These are phyloP conservation scores for Amblyjoppa proteus DNA, from an alignment of 2,888 invertebrate genomes.

Conservation along the genomic window DNA sequence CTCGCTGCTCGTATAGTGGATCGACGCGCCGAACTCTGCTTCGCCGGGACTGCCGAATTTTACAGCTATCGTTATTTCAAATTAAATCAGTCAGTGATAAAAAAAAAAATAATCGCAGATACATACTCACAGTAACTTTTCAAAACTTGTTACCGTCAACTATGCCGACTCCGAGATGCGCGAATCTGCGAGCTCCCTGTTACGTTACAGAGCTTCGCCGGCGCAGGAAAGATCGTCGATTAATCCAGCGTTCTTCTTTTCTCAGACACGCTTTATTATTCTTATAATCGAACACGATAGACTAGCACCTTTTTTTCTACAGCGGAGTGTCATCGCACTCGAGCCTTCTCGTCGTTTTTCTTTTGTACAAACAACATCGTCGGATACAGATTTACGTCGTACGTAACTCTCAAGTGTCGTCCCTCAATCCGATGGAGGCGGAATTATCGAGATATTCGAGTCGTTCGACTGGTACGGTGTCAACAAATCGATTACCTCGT, in stretches of 20 bases:
- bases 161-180: background rate
- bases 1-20: background rate
- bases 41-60: background rate
- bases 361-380: constrained; percentile 51
- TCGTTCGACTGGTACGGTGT: constrained; percentile 2
- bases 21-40: background rate
- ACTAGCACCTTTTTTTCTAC: constrained; percentile 37
- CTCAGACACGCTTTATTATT: constrained; percentile 34
- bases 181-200: background rate
- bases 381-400: constrained; percentile 34
- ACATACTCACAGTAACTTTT: background rate
- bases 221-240: background rate
- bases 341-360: constrained; percentile 6
- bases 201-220: background rate
- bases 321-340: constrained; percentile 12
- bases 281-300: constrained; percentile 25
- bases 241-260: constrained; percentile 1
- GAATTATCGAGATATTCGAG: constrained; percentile 1
- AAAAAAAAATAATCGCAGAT: background rate
- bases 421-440: background rate
- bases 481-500: background rate
- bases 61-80: background rate
- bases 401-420: constrained; percentile 36
- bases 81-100: background rate
- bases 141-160: background rate